Evolutionary conservation across 2,888 invertebrate genomes (phyloP).

Genomic region (Ectropis crepuscularia): DNA sequence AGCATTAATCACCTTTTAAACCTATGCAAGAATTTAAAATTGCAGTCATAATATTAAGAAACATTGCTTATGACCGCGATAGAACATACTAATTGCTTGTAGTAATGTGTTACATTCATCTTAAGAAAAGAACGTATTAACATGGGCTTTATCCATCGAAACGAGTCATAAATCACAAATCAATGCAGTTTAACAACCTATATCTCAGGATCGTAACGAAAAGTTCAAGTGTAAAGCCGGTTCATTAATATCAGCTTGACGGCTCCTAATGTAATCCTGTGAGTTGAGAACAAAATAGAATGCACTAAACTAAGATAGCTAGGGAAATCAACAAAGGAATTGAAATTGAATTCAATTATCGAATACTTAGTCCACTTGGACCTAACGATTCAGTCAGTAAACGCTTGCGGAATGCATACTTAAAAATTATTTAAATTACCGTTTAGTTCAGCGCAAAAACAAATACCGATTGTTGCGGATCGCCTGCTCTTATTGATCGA

Average conservation of each 20-base stretch:
- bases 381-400: slow-evolving; percentile 23
- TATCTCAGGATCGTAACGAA: slow-evolving; percentile 35
- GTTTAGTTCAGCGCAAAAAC: slow-evolving; percentile 42
- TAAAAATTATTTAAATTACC: slow-evolving; percentile 38
- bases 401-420: slow-evolving; percentile 30
- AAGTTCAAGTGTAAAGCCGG: slow-evolving; percentile 36
- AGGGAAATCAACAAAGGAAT: not conserved
- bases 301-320: slow-evolving; percentile 1
- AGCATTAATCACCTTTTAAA: slow-evolving; percentile 4
- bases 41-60: slow-evolving; percentile 7
- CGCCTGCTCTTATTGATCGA: slow-evolving; percentile 46
- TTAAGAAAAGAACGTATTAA: slow-evolving; percentile 6
- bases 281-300: slow-evolving; percentile 25
- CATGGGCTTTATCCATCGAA: slow-evolving; percentile 7
- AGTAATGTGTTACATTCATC: slow-evolving; percentile 1
- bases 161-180: slow-evolving; percentile 37
- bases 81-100: slow-evolving; percentile 12
- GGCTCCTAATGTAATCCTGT: slow-evolving; percentile 34
- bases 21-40: slow-evolving; percentile 4
- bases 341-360: slow-evolving; percentile 15
- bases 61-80: slow-evolving; percentile 9
- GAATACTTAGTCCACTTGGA: slow-evolving; percentile 22
- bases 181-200: slow-evolving; percentile 16
- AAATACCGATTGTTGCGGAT: slow-evolving; percentile 38
- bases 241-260: slow-evolving; percentile 38